Percentiles rank a stretch among this genome's conserved stretches.
Conservation (phyloP, 2,797 vertebrate genomes). For the Coreius guichenoti region DNA sequence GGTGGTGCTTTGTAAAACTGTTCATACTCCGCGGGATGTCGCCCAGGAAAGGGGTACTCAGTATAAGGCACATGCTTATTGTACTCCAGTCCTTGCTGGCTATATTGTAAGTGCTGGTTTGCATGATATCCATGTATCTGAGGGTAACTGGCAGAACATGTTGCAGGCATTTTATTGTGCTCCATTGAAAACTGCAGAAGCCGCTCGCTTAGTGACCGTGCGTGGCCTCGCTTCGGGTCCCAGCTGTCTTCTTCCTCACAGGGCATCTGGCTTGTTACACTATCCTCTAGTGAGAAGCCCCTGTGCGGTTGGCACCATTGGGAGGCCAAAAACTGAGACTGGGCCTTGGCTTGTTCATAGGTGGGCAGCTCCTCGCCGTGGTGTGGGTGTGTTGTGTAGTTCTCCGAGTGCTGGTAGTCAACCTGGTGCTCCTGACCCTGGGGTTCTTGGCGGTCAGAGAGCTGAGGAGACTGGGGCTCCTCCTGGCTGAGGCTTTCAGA, state of each 20-base stretch:
- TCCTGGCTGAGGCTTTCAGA: constrained; percentile 90
- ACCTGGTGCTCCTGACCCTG: constrained; percentile 97
- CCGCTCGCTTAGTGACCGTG: constrained; percentile 91
- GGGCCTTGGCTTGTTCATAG: constrained; percentile 95
- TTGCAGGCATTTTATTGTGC: constrained; percentile 77
- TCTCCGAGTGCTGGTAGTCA: constrained; percentile 88
- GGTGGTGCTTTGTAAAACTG: constrained; percentile 53
- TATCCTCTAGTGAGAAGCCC: constrained; percentile 64
- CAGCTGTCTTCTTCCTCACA: constrained; percentile 82
- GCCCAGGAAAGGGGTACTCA: constrained; percentile 82
- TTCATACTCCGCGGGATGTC: constrained; percentile 69
- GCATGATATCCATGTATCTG: constrained; percentile 85
- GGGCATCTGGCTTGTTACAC: constrained; percentile 63
- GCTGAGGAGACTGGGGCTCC: constrained; percentile 86
- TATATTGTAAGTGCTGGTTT: constrained; percentile 60
- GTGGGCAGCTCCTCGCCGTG: constrained; percentile 92
- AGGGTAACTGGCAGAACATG: constrained; percentile 83
- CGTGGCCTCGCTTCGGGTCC: constrained; percentile 86
- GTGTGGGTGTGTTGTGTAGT: constrained; percentile 83
- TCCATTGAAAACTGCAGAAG: constrained; percentile 91
- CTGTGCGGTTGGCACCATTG: constrained; percentile 74
- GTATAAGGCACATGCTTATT: constrained; percentile 82
- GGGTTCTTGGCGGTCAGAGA: constrained; percentile 94
- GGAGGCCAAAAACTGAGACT: constrained; percentile 88
- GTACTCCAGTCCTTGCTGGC: constrained; percentile 62